Conservation (phyloP, 2,888 invertebrate species). For the Saturnia japonica region DNA sequence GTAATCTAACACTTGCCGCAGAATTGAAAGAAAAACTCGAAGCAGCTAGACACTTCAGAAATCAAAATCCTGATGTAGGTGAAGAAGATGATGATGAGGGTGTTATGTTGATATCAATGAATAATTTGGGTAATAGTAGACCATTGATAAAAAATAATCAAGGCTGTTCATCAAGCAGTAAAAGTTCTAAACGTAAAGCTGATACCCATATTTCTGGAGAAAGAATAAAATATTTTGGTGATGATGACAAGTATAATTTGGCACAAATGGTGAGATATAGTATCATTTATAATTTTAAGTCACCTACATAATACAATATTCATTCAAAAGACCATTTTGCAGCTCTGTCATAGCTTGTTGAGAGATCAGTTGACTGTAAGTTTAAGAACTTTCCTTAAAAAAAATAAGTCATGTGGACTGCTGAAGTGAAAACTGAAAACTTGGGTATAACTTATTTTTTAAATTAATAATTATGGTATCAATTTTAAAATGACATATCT, state of each 20-base stretch:
- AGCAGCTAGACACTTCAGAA: conserved; percentile 82
- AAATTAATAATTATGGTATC: too few species aligned
- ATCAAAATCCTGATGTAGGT: conserved; percentile 62
- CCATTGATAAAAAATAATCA: conserved; percentile 79
- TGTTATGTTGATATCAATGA: conserved; percentile 86
- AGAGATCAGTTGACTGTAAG: background rate
- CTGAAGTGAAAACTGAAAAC: too few species aligned
- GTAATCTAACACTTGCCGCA: conserved; percentile 85
- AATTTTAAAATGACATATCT: too few species aligned
- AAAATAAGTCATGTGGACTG: too few species aligned
- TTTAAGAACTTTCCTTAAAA: too few species aligned
- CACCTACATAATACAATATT: too few species aligned
- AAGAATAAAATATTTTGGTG: conserved; percentile 91
- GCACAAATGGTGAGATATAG: conserved; percentile 87
- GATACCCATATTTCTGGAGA: conserved; percentile 89
- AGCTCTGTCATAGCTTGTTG: background rate
- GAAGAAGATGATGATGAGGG: conserved; percentile 69
- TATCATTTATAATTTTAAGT: too few species aligned
- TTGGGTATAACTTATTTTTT: too few species aligned
- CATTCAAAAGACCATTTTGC: too few species aligned
- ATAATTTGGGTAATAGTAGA: conserved; percentile 85
- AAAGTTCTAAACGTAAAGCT: conserved; percentile 78
- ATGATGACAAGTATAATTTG: conserved; percentile 94
- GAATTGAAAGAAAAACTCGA: conserved; percentile 89
- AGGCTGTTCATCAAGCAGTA: conserved; percentile 68